phyloP scores from a whole-genome alignment of 2,888 invertebrate species.

The Drosophila cognata region DNA sequence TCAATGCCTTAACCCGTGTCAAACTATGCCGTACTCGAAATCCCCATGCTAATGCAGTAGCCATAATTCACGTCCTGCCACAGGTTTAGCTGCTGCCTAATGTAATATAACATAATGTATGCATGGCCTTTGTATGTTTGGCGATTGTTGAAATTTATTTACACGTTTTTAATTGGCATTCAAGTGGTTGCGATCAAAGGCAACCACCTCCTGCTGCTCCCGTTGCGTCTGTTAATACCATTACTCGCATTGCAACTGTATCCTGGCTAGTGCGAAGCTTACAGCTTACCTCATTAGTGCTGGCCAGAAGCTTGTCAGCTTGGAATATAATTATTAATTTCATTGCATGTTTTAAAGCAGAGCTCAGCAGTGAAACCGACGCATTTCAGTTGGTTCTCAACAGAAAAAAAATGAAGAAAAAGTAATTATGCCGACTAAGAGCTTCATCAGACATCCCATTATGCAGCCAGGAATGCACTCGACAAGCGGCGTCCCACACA shows the following conservation, averaged over 20 bases:
- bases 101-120: conserved; percentile 56
- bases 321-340: conserved; percentile 54
- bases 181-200: conserved; percentile 73
- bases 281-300: conserved; percentile 49
- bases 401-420: conserved; percentile 43
- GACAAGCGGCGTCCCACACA: conserved; percentile 60
- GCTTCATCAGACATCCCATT: conserved; percentile 81
- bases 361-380: conserved; percentile 11
- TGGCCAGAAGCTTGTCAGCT: conserved; percentile 32
- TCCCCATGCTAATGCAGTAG: conserved; percentile 73
- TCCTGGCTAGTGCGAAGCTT: conserved; percentile 30
- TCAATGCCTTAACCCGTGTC: conserved; percentile 52
- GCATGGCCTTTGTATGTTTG: conserved; percentile 61
- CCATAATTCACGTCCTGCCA: conserved; percentile 53
- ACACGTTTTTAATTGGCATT: conserved; percentile 78
- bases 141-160: conserved; percentile 77
- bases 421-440: conserved; percentile 82
- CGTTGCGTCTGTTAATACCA: neutral
- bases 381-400: conserved; percentile 51
- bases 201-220: conserved; percentile 59
- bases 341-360: conserved; percentile 39
- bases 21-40: conserved; percentile 62
- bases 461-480: conserved; percentile 74
- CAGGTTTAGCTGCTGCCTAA: conserved; percentile 49
- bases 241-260: conserved; percentile 12